A percentile compares a stretch with the other conserved stretches of the same genome.
These are phyloP conservation scores for Glyphotaelius pellucidus DNA, from an alignment of 2,888 invertebrate species.

Conservation along the genomic window DNA sequence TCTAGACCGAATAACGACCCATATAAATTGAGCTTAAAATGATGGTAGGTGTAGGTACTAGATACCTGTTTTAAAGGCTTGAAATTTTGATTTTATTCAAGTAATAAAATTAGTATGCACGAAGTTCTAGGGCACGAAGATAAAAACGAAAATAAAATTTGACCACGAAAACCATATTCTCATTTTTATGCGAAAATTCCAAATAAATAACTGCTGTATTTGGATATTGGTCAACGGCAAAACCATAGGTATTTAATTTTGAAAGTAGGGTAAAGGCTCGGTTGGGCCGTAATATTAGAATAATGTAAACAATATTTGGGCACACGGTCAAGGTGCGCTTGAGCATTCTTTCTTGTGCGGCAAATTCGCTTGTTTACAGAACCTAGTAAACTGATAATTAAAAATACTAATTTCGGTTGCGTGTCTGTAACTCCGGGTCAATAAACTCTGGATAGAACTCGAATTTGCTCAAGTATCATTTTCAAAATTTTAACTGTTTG, in stretches of 20 bases:
- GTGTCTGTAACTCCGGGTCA: too few species aligned
- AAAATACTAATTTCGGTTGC: too few species aligned
- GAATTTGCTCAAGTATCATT: too few species aligned
- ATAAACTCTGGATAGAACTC: too few species aligned
- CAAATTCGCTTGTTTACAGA: too few species aligned
- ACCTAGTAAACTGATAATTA: too few species aligned
- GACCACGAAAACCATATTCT: background rate
- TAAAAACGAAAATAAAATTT: background rate
- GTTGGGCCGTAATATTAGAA: background rate
- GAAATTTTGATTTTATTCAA: background rate
- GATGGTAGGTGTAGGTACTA: too few species aligned
- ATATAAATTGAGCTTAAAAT: background rate
- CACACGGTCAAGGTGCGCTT: too few species aligned
- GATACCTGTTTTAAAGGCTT: background rate
- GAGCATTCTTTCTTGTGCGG: too few species aligned
- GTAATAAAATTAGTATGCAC: background rate
- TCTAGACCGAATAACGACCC: background rate
- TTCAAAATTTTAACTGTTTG: too few species aligned
- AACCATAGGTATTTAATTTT: background rate
- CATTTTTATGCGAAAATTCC: background rate
- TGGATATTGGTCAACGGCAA: background rate
- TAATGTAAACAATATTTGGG: too few species aligned
- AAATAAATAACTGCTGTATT: background rate
- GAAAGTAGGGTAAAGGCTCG: background rate
- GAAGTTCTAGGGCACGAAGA: background rate